Conservation (phyloP, 1,140 invertebrate species). For the Galendromus occidentalis region DNA sequence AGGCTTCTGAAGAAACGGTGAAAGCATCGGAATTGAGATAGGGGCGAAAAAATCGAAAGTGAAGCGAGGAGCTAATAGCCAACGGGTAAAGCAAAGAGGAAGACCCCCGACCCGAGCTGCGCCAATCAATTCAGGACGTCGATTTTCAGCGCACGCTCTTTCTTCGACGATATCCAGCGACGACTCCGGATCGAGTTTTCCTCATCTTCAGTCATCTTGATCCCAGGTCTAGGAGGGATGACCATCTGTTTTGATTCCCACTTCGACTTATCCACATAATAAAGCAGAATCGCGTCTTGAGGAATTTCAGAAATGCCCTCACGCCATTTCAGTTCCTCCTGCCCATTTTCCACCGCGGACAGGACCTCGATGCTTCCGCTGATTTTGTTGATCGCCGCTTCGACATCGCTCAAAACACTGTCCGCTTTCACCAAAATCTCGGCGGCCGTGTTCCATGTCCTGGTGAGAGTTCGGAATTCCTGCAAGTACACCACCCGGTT, state of each 20-base stretch:
- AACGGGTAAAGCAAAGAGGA: too few relatives aligned
- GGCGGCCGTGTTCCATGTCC: slow-evolving; percentile 1
- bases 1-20: too few relatives aligned
- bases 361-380: neutral
- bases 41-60: too few relatives aligned
- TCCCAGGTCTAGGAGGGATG: neutral
- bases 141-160: slow-evolving; percentile 7
- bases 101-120: too few relatives aligned
- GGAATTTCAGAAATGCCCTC: neutral
- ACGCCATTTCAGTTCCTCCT: slow-evolving; percentile 1
- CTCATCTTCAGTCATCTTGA: slow-evolving; percentile 4
- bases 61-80: too few relatives aligned
- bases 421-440: neutral
- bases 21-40: too few relatives aligned
- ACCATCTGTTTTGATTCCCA: slow-evolving; percentile 7
- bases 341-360: neutral
- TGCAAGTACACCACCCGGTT: neutral
- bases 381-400: neutral
- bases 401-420: neutral
- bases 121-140: neutral
- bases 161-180: neutral
- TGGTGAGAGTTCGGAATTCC: neutral
- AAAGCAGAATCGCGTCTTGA: neutral
- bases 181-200: slow-evolving; percentile 6
- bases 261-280: neutral